A percentile compares a stretch with the other conserved stretches of the same genome.
Conservation (phyloP, 2,888 invertebrate genomes). For the Allacma fusca region DNA sequence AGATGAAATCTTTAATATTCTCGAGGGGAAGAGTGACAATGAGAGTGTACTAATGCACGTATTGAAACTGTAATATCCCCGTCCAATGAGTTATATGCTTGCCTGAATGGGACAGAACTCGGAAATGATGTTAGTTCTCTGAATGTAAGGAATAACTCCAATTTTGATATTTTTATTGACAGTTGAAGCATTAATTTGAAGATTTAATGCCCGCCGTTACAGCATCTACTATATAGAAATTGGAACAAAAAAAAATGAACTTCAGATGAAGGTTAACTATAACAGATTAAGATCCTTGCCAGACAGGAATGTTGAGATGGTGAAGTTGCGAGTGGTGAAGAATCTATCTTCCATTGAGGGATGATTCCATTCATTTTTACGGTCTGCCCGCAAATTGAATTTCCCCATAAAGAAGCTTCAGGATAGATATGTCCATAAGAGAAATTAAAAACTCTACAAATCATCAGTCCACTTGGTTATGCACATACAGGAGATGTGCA, state of each 20-base stretch:
- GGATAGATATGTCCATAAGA: constrained; percentile 16
- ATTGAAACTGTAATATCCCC: too few relatives aligned
- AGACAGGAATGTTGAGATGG: too few relatives aligned
- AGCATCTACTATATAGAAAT: not conserved
- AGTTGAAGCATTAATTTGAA: not conserved
- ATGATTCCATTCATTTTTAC: constrained; percentile 22
- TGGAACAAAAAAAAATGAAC: not conserved
- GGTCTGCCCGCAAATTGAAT: constrained; percentile 26
- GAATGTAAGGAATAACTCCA: not conserved
- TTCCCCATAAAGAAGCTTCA: constrained; percentile 21
- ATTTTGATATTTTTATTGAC: not conserved
- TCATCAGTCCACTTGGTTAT: not conserved
- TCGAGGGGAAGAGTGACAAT: too few relatives aligned
- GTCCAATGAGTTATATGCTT: too few relatives aligned
- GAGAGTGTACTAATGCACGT: too few relatives aligned
- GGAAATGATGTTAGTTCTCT: not conserved
- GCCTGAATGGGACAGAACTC: too few relatives aligned
- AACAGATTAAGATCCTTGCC: too few relatives aligned
- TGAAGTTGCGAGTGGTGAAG: too few relatives aligned
- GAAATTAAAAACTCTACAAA: constrained; percentile 11
- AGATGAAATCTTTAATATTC: too few relatives aligned
- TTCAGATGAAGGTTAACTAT: too few relatives aligned
- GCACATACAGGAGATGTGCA: not conserved
- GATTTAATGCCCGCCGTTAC: not conserved
- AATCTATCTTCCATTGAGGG: constrained; percentile 2